Evolutionary conservation across 2,797 vertebrate genomes (phyloP), one percentile per base, ranked within the genome.

Genomic region (Poecilia velifera): DNA sequence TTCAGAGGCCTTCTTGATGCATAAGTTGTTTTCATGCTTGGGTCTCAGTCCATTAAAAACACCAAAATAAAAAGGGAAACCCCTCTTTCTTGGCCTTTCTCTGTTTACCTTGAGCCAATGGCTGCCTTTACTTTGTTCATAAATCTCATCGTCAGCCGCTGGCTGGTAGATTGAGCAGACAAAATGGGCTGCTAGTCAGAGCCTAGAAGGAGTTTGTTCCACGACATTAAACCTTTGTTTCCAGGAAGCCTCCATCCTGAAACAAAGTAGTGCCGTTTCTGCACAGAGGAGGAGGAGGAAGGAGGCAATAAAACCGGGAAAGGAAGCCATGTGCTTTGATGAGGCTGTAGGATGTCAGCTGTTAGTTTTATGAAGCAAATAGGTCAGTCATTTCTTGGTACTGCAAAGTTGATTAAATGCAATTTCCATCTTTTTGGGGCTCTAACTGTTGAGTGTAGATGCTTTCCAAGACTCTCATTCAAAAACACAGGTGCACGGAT

Each of bases 191-290:
- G 80, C 85, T 76, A 81, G 89, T 87, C 79, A 72, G 76, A 88
- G 90, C 89, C 93, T 90, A 84, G 85, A 79, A 93, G 88, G 89
- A 91, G 91, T 94, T 93, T 93, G 93, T 95, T 96, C 94, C 93
- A 93, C 89, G 51, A 94, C 94, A 94, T 95, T 95, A 95, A 88
- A 81, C 87, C 31, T 43, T 79, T 90, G 87, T 91, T 91, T 87
- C 82, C 80, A 83, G 86, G 86, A 90, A 62, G 83, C 89, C 45
- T 88, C 75, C 82, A 80, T 80, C 85, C 80, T 85, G 77, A 79
- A 83, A 90, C 82, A 76, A 81, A 85, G 76, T 45, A 79, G 53
- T 87, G 82, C 83, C 49, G 74, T 84, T 92, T 84, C 66, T 78
- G 77, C 70, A 55, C 73, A 51, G 47, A 71, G 34, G 34, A 34